Evolutionary conservation across 2,888 invertebrate species (phyloP).

Genomic region (Aphrophora alni): DNA sequence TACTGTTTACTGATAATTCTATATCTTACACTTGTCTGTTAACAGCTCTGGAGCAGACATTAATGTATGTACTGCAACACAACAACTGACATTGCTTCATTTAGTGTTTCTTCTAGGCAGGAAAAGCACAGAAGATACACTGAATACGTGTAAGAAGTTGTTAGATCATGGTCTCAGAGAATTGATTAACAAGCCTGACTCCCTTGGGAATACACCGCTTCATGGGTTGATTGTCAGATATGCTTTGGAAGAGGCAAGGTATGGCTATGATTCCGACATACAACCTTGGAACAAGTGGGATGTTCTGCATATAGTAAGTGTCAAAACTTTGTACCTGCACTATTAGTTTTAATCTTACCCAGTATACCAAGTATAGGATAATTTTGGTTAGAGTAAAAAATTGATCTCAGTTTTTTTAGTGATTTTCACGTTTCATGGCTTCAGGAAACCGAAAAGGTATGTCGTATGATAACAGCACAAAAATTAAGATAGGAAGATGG

Average conservation of each 20-base stretch:
- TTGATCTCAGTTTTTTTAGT: too few relatives aligned
- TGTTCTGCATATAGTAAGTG: conserved; percentile 68
- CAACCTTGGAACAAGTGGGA: conserved; percentile 74
- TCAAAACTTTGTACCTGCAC: too few relatives aligned
- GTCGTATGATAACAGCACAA: too few relatives aligned
- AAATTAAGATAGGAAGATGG: too few relatives aligned
- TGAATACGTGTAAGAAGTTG: conserved; percentile 70
- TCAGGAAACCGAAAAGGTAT: too few relatives aligned
- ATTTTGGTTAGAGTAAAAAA: too few relatives aligned
- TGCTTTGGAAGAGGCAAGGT: conserved; percentile 71
- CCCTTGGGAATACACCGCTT: conserved; percentile 74
- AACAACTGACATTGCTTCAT: conserved; percentile 73
- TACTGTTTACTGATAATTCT: too few relatives aligned
- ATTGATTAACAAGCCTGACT: conserved; percentile 74
- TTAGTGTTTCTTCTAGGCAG: conserved; percentile 73
- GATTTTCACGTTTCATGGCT: too few relatives aligned
- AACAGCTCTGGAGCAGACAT: conserved; percentile 70
- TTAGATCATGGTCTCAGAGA: conserved; percentile 76
- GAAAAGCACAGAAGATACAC: conserved; percentile 73
- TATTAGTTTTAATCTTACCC: too few relatives aligned
- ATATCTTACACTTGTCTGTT: too few relatives aligned
- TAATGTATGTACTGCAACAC: conserved; percentile 71
- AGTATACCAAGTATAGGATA: too few relatives aligned
- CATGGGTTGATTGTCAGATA: conserved; percentile 68
- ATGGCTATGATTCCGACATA: conserved; percentile 66